Evolutionary conservation across 2,113 vertebrate genomes (phyloP).

Genomic region (Mormoops blainvillei): DNA sequence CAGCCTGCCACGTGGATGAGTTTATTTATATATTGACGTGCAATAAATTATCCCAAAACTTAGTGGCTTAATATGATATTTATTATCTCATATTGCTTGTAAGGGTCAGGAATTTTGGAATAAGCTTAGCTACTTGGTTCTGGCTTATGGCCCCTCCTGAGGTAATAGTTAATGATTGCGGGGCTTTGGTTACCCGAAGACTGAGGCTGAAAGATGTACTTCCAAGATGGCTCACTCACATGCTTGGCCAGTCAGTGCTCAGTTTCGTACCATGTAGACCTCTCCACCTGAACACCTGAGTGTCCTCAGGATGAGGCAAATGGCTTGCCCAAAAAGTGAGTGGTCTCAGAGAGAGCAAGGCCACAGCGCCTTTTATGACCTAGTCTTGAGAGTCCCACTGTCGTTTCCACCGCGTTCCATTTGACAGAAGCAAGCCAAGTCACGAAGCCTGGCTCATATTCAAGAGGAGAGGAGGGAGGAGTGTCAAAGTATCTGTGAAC

Average conservation of each 20-base stretch:
- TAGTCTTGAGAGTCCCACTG: not conserved
- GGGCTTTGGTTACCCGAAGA: not conserved
- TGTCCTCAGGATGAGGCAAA: not conserved
- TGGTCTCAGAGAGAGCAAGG: not conserved
- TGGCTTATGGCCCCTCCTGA: not conserved
- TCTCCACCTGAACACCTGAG: not conserved
- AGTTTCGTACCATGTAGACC: rapidly evolving
- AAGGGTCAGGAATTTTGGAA: not conserved
- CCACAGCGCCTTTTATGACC: not conserved
- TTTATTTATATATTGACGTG: not conserved
- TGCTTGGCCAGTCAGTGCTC: not conserved
- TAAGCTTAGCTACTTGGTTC: not conserved
- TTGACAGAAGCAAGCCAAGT: not conserved
- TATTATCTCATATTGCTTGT: not conserved
- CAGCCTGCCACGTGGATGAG: not conserved
- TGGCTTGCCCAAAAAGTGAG: not conserved
- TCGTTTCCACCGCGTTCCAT: not conserved
- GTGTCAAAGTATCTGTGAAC: not conserved
- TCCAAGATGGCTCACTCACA: not conserved
- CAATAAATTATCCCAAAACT: not conserved
- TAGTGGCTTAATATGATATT: not conserved
- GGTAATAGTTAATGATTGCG: not conserved
- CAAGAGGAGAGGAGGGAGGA: not conserved
- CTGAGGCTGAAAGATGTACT: too few relatives aligned
- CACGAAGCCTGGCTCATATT: not conserved